Base-by-base conservation (phyloP, 2,113 vertebrate species). In the Protobothrops mucrosquamatus region DNA sequence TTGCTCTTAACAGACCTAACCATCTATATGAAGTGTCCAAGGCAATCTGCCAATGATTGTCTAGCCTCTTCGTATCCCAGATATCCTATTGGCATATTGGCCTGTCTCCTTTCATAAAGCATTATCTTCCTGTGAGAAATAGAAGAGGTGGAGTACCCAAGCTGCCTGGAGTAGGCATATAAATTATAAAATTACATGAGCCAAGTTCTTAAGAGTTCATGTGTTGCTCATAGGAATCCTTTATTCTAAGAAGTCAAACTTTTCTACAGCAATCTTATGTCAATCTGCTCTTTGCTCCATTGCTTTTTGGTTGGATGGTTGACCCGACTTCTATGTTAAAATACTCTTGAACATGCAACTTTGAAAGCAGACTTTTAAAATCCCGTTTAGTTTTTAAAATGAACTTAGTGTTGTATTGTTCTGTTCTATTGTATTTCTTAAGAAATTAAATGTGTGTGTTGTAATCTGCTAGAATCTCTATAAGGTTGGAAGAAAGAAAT, bases 181-280 rank as follows among this genome's bases (percentile, higher is more conserved):
- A 64, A 56, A 29, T 64, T 64, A 64, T n/a, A 64, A 64, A 12
- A 12, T 29, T n/a, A 29, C 24, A 11, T 12, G 61, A 64, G 1
- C 61, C 61, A 64, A 64, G 10, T 29, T n/a, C 96, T 94, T 96
- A 93, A 92, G 95, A 96, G 52, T 81, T 92, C 94, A 94, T 94
- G 93, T 95, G 92, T 94, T 95, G 94, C 96, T 94, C 93, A 95
- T 94, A 93, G 95, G 93, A 98, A 97, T 95, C 93, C 4, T 90
- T 92, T 96, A 93, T 69, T 51, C 48, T 96, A 95, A 93, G 92
- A 94, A 95, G 94, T 92, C 57, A 89, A 64, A 93, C 94, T 96
- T 18, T 81, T 81, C 22, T 55, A 26, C 55, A 24, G 24, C 20
- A 57, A 0, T 54, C 10, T 59, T 89, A 22, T 24, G 22, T 39